phyloP scores from a whole-genome alignment of 2,797 vertebrate genomes.

The Hypotaenidia philippensis region DNA sequence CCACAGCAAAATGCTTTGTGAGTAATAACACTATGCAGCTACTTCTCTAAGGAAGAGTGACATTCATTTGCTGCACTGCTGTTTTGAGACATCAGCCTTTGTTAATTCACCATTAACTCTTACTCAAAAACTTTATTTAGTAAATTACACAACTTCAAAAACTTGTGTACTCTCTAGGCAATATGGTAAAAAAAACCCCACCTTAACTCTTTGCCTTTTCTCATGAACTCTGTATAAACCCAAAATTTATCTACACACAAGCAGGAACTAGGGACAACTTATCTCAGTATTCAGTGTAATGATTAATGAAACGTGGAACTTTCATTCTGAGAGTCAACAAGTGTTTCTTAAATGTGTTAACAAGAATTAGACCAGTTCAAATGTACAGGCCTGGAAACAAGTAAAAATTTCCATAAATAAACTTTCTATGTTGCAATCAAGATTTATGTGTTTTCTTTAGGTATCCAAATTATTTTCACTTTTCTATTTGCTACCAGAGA shows the following conservation, averaged over 20 bases:
- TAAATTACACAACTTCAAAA: neutral
- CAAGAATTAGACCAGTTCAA: neutral
- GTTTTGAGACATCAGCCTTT: neutral
- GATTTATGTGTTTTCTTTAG: neutral
- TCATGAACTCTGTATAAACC: neutral
- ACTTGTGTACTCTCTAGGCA: neutral
- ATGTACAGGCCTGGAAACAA: neutral
- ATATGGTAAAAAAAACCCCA: neutral
- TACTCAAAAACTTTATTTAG: neutral
- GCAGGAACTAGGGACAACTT: neutral
- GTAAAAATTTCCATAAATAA: neutral
- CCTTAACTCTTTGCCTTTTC: neutral
- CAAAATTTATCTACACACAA: neutral
- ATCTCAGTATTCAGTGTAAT: neutral
- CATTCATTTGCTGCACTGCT: neutral
- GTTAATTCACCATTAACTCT: neutral
- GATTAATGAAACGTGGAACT: neutral
- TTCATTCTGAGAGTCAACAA: neutral
- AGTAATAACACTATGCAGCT: neutral
- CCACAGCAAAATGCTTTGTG: neutral
- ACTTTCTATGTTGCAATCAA: neutral
- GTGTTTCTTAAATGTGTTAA: neutral
- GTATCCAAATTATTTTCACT: neutral
- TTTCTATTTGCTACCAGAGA: neutral
- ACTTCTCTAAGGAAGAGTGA: neutral